Base-by-base conservation (phyloP, 1,140 invertebrate species). In the Ips nitidus region DNA sequence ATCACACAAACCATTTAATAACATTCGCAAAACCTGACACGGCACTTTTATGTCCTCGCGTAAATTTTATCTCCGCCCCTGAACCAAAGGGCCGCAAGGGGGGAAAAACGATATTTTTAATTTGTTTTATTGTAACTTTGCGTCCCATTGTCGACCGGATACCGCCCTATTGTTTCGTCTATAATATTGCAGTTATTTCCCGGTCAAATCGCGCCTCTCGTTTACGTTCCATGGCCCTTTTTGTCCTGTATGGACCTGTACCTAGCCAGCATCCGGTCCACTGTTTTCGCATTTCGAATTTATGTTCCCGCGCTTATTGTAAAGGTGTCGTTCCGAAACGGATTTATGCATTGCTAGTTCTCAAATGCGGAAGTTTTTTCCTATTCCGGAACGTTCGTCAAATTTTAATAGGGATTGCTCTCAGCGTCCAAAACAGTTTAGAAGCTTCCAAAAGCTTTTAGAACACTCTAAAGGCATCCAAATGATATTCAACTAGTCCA, bases 61-160 rank as follows among this genome's bases (percentile, higher is more conserved):
- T 72, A 72, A 68, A 68, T 72, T 66, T 58, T 56, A 58, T 59
- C 66, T 69, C 58, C 55, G 45, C 47, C 45, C 41, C 36, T 36
- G 59, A 37, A 58, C 41, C 57, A 42, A 36, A 40, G 41, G 37
- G 57, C 50, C 67, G 62, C 22, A 22, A 22, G 22, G 22, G 22
- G 22, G 22, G 53, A 38, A 5, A 43, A n/a, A 55, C 60, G 64
- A 70, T 70, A 73, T 73, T 73, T 73, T 70, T 73, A 69, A 73
- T 73, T 70, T 69, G 68, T 73, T 73, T 70, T 67, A 73, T 73
- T 70, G 71, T 66, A 70, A 69, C 71, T 58, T 73, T 73, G 71
- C 65, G 65, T 67, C 69, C 56, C 58, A 70, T 70, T 68, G 59
- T 67, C 52, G 53, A 52, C 68, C 71, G 71, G 71, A 73, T 63